Evolutionary conservation across 2,797 vertebrate species (phyloP), one percentile per base, ranked within the genome.

Genomic region (Galago senegalensis): DNA sequence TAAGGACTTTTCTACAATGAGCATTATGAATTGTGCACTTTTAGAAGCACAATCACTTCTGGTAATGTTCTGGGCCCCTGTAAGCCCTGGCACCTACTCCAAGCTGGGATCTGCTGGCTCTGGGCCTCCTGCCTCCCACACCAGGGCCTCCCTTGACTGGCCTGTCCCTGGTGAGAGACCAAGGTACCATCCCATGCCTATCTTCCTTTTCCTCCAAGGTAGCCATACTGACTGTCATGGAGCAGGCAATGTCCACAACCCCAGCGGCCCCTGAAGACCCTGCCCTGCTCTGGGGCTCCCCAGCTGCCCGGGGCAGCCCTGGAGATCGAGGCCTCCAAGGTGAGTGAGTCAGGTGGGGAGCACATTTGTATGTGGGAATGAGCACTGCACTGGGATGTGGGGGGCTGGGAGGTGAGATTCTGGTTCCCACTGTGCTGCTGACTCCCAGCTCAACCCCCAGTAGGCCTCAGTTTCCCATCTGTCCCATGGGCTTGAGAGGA

Each of bases 291-390:
- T 99, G 98, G 98, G 99, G 99, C 69, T 98, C 98, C 17, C 96
- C 98, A 0, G 98, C 99, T 0, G 97, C 99, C 88, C 99, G 98
- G 29, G 99, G 99, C 86, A 99, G 98, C 96, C 99, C 99, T 0
- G 99, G 99, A 10, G 98, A 97, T 79, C 97, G 97, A 4, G 95
- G 49, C 58, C 60, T 84, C n/a, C 97, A 1, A 93, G 97, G 98
- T 98, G 94, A 98, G 98, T 87, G 23, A 37, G 31, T 31, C 2
- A 3, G 25, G 34, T 8, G 6, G 13, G 29, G 23, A 40, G 7
- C 14, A 3, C 0, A 46, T 5, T n/a, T 43, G 69, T 18, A 1
- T 2, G 18, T 61, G 87, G 69, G 40, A 37, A 18, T 46, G 83
- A 77, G 7, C 70, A 46, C 75, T 56, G 61, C 20, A 7, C 17